These are phyloP conservation scores for Drosophila albomicans DNA, from an alignment of 1,140 invertebrate species.

Conservation along the genomic window DNA sequence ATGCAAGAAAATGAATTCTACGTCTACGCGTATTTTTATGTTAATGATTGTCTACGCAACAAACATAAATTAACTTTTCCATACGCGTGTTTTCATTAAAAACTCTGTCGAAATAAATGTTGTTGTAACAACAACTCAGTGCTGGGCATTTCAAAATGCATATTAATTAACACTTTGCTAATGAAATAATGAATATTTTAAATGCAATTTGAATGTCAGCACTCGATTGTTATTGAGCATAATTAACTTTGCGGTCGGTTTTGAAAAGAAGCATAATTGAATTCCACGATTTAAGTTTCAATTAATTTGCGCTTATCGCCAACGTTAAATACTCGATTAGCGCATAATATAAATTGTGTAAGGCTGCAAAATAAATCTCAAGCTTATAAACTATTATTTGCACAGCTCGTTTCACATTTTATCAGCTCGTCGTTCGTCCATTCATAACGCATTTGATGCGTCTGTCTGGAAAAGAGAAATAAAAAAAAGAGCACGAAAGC, in stretches of 20 bases:
- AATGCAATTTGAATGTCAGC: too few species aligned
- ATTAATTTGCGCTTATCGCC: not conserved
- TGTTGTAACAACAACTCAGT: too few species aligned
- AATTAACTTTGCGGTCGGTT: not conserved
- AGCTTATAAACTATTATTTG: not conserved
- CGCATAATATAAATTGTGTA: too few species aligned
- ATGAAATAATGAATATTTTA: not conserved
- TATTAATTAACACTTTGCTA: not conserved
- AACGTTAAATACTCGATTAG: too few species aligned
- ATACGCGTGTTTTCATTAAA: not conserved
- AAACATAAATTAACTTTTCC: not conserved
- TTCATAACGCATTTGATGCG: slow-evolving; percentile 2
- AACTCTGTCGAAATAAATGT: not conserved
- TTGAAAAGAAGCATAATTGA: too few species aligned
- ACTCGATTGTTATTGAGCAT: not conserved
- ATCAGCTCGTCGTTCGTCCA: not conserved
- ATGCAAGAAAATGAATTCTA: not conserved
- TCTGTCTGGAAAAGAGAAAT: not conserved
- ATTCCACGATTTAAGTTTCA: not conserved
- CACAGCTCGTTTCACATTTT: not conserved
- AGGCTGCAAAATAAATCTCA: too few species aligned
- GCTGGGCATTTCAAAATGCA: not conserved
- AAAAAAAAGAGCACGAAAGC: not conserved
- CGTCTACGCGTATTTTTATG: too few species aligned
- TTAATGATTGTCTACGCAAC: not conserved